Conservation (phyloP, 2,888 invertebrate species). For the Zootermopsis nevadensis region DNA sequence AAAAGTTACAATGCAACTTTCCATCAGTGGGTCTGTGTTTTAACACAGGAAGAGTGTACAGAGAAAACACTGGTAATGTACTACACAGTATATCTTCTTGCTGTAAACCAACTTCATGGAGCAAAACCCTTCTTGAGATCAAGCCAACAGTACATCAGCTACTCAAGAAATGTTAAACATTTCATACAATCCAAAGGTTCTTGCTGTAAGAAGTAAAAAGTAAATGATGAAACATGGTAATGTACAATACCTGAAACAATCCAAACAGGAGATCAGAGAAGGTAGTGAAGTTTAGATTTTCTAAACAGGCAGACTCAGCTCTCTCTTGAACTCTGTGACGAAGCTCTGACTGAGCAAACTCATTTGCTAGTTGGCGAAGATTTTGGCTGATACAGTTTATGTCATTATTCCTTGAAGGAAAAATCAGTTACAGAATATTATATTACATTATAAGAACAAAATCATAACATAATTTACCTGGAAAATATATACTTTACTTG, state of each 20-base stretch:
- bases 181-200: not conserved
- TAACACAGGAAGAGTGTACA: not conserved
- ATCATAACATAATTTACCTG: not conserved
- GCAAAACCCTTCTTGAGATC: not conserved
- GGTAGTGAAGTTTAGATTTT: not conserved
- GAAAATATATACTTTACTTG: not conserved
- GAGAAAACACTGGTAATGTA: not conserved
- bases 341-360: not conserved
- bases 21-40: too few relatives aligned
- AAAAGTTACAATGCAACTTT: too few relatives aligned
- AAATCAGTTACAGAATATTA: not conserved
- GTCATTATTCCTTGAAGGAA: not conserved
- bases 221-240: not conserved
- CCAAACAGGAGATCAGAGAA: constrained; percentile 11
- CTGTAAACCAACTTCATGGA: not conserved
- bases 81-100: not conserved
- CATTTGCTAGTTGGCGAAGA: not conserved
- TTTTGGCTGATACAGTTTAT: not conserved
- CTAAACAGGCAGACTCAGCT: not conserved
- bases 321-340: not conserved
- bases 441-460: not conserved
- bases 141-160: not conserved
- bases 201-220: not conserved
- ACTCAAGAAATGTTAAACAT: not conserved
- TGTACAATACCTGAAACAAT: not conserved